phyloP scores from a whole-genome alignment of 35 echinoderm and acorn worm species.

The Acanthaster planci region DNA sequence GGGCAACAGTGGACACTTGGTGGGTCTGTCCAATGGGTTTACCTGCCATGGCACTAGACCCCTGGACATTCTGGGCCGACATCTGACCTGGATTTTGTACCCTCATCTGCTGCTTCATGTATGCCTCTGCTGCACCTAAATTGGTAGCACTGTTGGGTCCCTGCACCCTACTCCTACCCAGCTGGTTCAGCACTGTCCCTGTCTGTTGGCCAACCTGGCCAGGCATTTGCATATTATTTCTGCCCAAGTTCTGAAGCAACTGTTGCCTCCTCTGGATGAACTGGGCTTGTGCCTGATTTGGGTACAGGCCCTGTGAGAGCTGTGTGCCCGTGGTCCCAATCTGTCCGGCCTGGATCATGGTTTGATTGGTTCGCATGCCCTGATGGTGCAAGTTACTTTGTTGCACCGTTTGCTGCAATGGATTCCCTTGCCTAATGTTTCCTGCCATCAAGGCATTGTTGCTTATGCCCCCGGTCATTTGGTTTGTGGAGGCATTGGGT shows the following conservation, averaged over 20 bases:
- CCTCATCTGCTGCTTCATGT: conserved; percentile 19
- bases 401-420: conserved; percentile 18
- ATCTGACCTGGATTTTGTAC: conserved; percentile 7
- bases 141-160: conserved; percentile 1
- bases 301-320: conserved; percentile 32
- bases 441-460: background rate
- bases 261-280: conserved; percentile 36
- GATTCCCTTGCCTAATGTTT: background rate
- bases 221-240: conserved; percentile 28
- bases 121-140: conserved; percentile 20
- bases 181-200: conserved; percentile 25
- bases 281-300: conserved; percentile 30
- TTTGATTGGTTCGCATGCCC: conserved; percentile 24
- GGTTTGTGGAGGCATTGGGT: conserved; percentile 1
- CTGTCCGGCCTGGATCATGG: conserved; percentile 8
- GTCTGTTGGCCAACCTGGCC: background rate
- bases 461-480: conserved; percentile 12
- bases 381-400: conserved; percentile 23
- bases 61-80: background rate
- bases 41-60: background rate
- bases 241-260: conserved; percentile 45
- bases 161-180: conserved; percentile 27
- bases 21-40: background rate
- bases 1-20: conserved; percentile 28
- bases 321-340: background rate